Base-by-base conservation (phyloP, 2,888 invertebrate species). In the Mylabris sibirica region DNA sequence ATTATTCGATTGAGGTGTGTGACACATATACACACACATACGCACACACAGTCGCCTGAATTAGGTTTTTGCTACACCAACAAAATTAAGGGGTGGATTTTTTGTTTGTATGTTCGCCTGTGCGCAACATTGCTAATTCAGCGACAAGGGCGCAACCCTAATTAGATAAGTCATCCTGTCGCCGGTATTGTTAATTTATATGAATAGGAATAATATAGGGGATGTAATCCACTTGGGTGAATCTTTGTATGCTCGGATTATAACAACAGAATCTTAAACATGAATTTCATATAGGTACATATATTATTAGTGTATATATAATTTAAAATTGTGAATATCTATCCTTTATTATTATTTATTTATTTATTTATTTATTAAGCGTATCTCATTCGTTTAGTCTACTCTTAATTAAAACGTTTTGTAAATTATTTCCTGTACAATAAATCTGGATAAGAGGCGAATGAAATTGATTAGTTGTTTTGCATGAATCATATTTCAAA, bases 341-440 rank as follows among this genome's bases (percentile, higher is more conserved):
- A 8, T 30, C 63, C 63, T 71, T 68, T 71, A 68, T n/a, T n/a
- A 30, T 30, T 30, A 30, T 30, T 30, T 30, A 30, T 30, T 30
- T 30, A 30, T 30, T 30, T 30, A n/a, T n/a, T n/a, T n/a, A n/a
- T n/a, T n/a, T n/a, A n/a, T n/a, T n/a, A n/a, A n/a, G n/a, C n/a
- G n/a, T n/a, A n/a, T n/a, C n/a, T n/a, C n/a, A n/a, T n/a, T n/a
- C n/a, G n/a, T n/a, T n/a, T n/a, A n/a, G n/a, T n/a, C n/a, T 30
- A 8, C 30, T 30, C 30, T 0, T 30, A 30, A 30, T 30, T 30
- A 30, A 30, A 30, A 30, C 30, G 8, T 30, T 30, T 30, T 5
- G 8, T 30, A 30, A 30, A 6, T 30, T 30, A 30, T 30, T 30
- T 30, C 8, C 30, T 30, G 0, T 30, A 8, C 5, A 30, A 30